phyloP scores from a whole-genome alignment of 2,888 invertebrate genomes.

The Agrotis clavis region DNA sequence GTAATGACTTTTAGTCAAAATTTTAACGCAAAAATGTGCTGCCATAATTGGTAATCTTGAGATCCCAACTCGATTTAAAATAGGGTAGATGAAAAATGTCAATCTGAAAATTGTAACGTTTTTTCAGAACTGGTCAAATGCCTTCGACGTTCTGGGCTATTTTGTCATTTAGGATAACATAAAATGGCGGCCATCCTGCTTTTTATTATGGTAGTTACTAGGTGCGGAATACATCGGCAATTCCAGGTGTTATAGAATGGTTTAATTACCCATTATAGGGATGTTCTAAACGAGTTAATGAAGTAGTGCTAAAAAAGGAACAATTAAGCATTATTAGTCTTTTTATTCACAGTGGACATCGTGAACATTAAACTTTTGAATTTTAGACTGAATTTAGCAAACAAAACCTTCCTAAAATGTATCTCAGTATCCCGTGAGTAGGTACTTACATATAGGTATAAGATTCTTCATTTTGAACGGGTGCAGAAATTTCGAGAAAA shows the following conservation, averaged over 20 bases:
- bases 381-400: no score
- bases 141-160: slow-evolving; percentile 11
- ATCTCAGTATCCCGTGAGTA: background rate
- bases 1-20: background rate
- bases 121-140: slow-evolving; percentile 18
- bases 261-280: slow-evolving; percentile 41
- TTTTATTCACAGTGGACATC: background rate
- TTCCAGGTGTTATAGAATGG: slow-evolving; percentile 27
- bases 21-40: background rate
- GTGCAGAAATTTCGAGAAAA: background rate
- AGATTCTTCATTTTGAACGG: background rate
- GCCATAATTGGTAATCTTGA: slow-evolving; percentile 19
- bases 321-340: background rate
- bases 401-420: background rate
- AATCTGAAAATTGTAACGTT: slow-evolving; percentile 23
- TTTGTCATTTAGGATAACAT: slow-evolving; percentile 18
- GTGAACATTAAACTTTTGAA: no score
- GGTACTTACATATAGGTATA: background rate
- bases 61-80: slow-evolving; percentile 16
- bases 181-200: slow-evolving; percentile 14
- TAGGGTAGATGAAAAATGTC: slow-evolving; percentile 19
- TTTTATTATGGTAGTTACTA: slow-evolving; percentile 23
- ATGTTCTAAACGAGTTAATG: slow-evolving; percentile 18
- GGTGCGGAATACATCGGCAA: slow-evolving; percentile 9
- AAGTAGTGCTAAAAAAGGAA: background rate